Evolutionary conservation across 1,140 invertebrate species (phyloP).

Genomic region (Ceratosolen solmsi): DNA sequence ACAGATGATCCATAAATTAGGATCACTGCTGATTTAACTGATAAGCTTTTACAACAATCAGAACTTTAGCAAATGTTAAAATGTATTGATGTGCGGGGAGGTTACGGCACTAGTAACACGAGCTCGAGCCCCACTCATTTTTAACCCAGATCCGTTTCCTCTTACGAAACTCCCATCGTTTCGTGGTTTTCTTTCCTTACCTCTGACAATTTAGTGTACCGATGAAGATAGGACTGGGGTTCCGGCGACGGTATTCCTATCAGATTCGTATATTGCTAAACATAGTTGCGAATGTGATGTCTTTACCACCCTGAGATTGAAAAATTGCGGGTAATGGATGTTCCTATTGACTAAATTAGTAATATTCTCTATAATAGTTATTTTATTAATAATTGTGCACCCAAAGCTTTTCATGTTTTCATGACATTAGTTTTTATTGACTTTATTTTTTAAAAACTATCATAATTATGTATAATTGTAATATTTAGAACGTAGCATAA

Average conservation of each 20-base stretch:
- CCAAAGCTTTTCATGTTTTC: too few relatives aligned
- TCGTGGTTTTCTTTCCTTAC: background rate
- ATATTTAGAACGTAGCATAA: too few relatives aligned
- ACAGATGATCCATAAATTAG: too few relatives aligned
- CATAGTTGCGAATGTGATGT: background rate
- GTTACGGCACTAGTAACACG: background rate
- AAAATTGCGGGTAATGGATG: background rate
- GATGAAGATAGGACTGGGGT: background rate
- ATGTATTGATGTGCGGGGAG: background rate
- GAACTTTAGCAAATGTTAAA: background rate
- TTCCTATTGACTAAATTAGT: background rate
- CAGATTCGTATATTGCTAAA: background rate
- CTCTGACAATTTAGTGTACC: background rate
- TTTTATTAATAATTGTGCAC: too few relatives aligned
- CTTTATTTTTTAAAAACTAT: too few relatives aligned
- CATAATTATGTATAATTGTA: too few relatives aligned
- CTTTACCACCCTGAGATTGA: background rate
- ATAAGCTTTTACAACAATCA: too few relatives aligned
- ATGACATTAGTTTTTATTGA: too few relatives aligned
- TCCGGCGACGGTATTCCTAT: background rate
- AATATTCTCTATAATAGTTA: too few relatives aligned
- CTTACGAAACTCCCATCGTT: background rate
- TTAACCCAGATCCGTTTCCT: conserved; percentile 8
- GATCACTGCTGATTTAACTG: too few relatives aligned
- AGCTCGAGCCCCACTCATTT: background rate